These are phyloP conservation scores for Drosophila tristis DNA, from an alignment of 1,140 invertebrate species.

Conservation along the genomic window DNA sequence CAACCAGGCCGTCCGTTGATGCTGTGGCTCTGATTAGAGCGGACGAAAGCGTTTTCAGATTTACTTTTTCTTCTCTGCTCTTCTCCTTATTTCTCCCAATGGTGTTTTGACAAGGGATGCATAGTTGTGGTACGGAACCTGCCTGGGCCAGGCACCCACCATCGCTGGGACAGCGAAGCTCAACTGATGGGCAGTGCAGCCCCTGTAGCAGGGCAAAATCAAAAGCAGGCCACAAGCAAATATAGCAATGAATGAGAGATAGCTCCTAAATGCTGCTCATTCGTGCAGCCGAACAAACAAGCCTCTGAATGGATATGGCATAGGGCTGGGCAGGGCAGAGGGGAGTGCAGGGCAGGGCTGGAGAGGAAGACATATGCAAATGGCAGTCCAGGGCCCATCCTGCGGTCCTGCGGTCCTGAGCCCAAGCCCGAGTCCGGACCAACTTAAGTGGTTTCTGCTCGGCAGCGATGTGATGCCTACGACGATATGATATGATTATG, in stretches of 20 bases:
- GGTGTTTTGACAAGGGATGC: conserved; percentile 10
- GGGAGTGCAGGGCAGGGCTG: conserved; percentile 1
- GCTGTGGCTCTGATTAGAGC: conserved; percentile 55
- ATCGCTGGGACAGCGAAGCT: neutral
- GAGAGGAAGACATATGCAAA: conserved; percentile 68
- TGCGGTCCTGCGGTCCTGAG: conserved; percentile 19
- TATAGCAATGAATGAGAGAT: conserved; percentile 71
- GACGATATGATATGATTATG: conserved; percentile 81
- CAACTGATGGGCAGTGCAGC: neutral
- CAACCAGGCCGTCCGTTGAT: conserved; percentile 40
- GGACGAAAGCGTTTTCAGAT: conserved; percentile 55
- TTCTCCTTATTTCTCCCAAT: neutral
- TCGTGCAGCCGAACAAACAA: conserved; percentile 57
- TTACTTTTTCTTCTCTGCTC: conserved; percentile 18
- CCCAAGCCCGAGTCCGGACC: conserved; percentile 39
- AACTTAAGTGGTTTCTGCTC: conserved; percentile 75
- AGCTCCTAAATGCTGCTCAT: conserved; percentile 71
- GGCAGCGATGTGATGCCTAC: conserved; percentile 75
- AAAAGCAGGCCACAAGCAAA: conserved; percentile 63
- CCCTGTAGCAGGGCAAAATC: conserved; percentile 30
- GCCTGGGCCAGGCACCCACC: no score
- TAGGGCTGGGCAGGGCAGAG: neutral
- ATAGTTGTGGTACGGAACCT: no score
- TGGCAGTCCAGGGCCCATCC: conserved; percentile 61
- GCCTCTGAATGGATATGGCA: conserved; percentile 2